A percentile compares a stretch with the other conserved stretches of the same genome.
Evolutionary conservation across 2,888 invertebrate species (phyloP).

Genomic region (Cryptophagus acutangulus): DNA sequence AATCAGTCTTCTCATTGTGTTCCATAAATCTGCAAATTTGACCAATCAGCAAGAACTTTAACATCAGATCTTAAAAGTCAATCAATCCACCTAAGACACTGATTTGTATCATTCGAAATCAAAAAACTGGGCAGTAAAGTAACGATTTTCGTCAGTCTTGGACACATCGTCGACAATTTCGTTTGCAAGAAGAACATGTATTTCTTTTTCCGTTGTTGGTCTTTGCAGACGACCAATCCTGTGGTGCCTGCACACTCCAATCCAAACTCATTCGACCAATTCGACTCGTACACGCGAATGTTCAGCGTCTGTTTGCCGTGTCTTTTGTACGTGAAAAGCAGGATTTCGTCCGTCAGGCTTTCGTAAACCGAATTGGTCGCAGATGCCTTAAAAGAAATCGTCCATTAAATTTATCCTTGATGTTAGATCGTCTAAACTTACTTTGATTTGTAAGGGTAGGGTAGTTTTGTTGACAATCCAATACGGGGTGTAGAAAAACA

Average conservation of each 20-base stretch:
- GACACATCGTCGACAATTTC: slow-evolving; percentile 65
- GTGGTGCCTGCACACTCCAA: slow-evolving; percentile 69
- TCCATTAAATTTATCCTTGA: neutral
- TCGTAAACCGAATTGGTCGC: slow-evolving; percentile 58
- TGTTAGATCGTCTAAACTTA: slow-evolving; percentile 42
- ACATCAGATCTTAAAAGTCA: neutral
- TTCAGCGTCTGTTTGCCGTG: slow-evolving; percentile 52
- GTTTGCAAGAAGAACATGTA: slow-evolving; percentile 68
- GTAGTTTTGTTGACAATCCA: slow-evolving; percentile 90
- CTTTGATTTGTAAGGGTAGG: slow-evolving; percentile 74
- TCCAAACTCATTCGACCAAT: slow-evolving; percentile 61
- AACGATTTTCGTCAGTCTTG: slow-evolving; percentile 72
- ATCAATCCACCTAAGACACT: slow-evolving; percentile 42
- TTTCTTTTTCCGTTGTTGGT: slow-evolving; percentile 65
- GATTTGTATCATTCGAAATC: slow-evolving; percentile 66
- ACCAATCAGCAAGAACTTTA: too few relatives aligned
- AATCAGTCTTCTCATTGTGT: slow-evolving; percentile 76
- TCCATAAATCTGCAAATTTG: slow-evolving; percentile 68
- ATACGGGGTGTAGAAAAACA: slow-evolving; percentile 73
- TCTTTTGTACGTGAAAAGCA: slow-evolving; percentile 62
- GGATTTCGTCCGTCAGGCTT: slow-evolving; percentile 56
- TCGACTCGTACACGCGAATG: slow-evolving; percentile 58
- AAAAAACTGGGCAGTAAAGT: slow-evolving; percentile 76
- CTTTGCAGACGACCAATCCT: slow-evolving; percentile 68
- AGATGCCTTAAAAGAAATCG: slow-evolving; percentile 53